Conservation (phyloP, 1,140 invertebrate species). For the Gryon sp. region DNA sequence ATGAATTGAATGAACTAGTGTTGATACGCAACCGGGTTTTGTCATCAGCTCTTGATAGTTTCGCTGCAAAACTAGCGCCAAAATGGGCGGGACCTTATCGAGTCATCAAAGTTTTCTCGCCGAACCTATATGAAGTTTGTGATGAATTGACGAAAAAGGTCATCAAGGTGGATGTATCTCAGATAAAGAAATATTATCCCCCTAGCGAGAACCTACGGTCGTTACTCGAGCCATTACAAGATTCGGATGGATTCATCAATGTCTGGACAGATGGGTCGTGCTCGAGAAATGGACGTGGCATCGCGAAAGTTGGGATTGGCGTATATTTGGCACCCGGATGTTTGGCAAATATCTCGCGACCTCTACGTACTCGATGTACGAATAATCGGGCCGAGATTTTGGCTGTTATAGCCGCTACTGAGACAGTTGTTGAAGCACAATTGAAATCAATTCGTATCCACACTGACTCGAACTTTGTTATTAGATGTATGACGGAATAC, state of each 20-base stretch:
- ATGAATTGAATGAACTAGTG: background rate
- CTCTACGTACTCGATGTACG: background rate
- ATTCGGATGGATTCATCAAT: conserved; percentile 4
- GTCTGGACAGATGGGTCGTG: conserved; percentile 16
- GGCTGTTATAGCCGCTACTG: conserved; percentile 2
- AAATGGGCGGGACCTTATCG: conserved; percentile 5
- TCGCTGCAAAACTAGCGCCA: conserved; percentile 10
- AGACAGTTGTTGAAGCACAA: background rate
- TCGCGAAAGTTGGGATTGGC: background rate
- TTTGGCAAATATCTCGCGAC: background rate
- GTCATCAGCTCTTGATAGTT: background rate
- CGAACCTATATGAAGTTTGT: background rate
- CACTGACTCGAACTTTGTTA: conserved; percentile 2
- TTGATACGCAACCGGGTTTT: background rate
- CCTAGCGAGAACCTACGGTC: background rate
- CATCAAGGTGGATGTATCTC: conserved; percentile 7
- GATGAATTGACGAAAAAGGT: background rate
- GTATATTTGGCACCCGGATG: conserved; percentile 18
- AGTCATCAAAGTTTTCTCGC: background rate
- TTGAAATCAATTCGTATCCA: background rate
- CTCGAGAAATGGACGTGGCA: background rate
- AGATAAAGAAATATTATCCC: no score
- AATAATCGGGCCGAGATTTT: conserved; percentile 14
- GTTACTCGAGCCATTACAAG: background rate
- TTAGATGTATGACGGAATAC: background rate